Evolutionary conservation across 2,113 vertebrate genomes (phyloP), one percentile per base, ranked within the genome.

Genomic region (Campylorhamphus procurvoides): DNA sequence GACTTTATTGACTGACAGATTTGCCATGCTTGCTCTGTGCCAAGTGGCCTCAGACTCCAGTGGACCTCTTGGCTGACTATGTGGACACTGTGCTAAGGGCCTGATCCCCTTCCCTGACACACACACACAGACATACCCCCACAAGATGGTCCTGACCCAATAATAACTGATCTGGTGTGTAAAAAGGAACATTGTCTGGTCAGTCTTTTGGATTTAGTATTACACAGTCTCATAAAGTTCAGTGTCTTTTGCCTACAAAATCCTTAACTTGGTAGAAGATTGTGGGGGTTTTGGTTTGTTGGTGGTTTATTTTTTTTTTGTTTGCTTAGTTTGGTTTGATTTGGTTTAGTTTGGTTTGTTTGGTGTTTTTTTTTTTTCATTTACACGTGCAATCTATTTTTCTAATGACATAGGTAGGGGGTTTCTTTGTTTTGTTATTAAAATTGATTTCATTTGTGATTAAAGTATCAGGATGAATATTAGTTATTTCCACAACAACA

Each of bases 381-480:
- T 86, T 47, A 5, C 3, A 2, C 14, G 2, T 39, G 7, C 10
- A n/a, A 25, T 60, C 4, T 89, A 8, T 74, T 59, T 4, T 64
- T 90, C 40, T 24, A 71, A 20, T 79, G 22, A 29, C 27, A 69
- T 40, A 40, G 17, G 37, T 3, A 50, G 14, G 49, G 27, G 37
- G n/a, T n/a, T n/a, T n/a, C n/a, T 20, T 27, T 37, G 7, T 9
- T 25, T 46, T 46, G 1, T n/a, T 56, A 44, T 19, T 69, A 49
- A 89, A 79, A 79, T 22, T 1, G 0, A 56, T 58, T 92, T 76
- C 23, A 66, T 60, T 12, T 44, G 22, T 73, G 33, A 66, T 90
- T 76, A 86, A 95, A 94, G 40, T 10, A 80, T 69, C 17, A 37
- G 27, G 50, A 82, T 69, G 15, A 69, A 14, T 12, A 95, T 19